These are phyloP conservation scores for Gobio occitaniae DNA, from an alignment of 2,797 vertebrate species.

Conservation along the genomic window DNA sequence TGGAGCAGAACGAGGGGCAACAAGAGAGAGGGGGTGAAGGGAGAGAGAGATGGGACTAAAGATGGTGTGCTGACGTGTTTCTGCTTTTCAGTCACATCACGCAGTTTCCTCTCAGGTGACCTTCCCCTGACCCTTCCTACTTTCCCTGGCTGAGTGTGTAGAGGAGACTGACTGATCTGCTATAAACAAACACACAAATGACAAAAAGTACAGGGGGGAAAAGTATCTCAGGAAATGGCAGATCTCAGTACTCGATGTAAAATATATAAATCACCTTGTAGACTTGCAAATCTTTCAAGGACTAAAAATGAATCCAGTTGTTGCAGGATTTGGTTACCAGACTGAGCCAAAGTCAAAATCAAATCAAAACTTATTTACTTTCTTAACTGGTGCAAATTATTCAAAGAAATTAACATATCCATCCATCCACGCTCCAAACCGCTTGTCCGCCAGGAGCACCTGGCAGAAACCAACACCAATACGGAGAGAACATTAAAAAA, in stretches of 20 bases:
- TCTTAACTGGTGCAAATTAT: background rate
- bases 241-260: background rate
- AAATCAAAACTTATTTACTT: background rate
- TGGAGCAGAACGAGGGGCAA: conserved; percentile 17
- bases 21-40: background rate
- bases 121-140: conserved; percentile 46
- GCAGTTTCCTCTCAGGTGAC: conserved; percentile 53
- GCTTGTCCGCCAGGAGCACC: no score
- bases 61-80: conserved; percentile 19
- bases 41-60: conserved; percentile 19
- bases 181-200: conserved; percentile 54
- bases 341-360: background rate
- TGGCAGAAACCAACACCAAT: background rate
- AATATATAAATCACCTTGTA: background rate
- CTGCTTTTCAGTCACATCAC: conserved; percentile 53
- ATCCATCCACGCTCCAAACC: background rate
- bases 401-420: background rate
- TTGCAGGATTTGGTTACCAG: background rate
- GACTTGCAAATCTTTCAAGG: background rate
- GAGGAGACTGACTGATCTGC: conserved; percentile 52
- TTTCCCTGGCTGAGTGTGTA: conserved; percentile 49
- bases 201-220: conserved; percentile 33
- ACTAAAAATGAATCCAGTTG: background rate
- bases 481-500: background rate
- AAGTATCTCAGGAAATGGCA: background rate